phyloP scores from a whole-genome alignment of 1,140 invertebrate genomes.

The Tetramorium parvispinum region DNA sequence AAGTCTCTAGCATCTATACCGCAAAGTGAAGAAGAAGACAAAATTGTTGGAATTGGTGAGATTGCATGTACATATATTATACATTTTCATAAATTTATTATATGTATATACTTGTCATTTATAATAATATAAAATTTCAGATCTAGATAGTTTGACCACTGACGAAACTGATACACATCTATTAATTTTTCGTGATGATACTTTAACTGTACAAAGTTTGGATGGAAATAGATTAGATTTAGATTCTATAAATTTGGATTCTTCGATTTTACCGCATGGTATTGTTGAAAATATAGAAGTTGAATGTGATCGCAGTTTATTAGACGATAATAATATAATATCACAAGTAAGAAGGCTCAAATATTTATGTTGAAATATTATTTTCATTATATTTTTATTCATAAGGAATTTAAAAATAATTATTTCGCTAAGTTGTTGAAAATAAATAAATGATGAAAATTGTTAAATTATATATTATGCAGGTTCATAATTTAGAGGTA shows the following conservation, averaged over 20 bases:
- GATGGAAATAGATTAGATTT: slow-evolving; percentile 79
- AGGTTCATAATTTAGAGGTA: slow-evolving; percentile 81
- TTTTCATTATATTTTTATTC: neutral
- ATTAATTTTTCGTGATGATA: slow-evolving; percentile 82
- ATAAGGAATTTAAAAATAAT: slow-evolving; percentile 3
- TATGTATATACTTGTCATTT: neutral
- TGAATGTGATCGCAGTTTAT: slow-evolving; percentile 75
- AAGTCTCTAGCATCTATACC: slow-evolving; percentile 74
- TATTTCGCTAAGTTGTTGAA: neutral
- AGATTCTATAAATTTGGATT: slow-evolving; percentile 80
- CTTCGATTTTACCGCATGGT: slow-evolving; percentile 75
- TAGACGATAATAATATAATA: slow-evolving; percentile 79
- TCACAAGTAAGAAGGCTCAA: slow-evolving; percentile 73
- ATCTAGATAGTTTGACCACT: slow-evolving; percentile 79
- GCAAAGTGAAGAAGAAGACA: slow-evolving; percentile 77
- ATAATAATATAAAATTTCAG: slow-evolving; percentile 70
- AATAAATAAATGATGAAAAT: neutral
- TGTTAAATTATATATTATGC: slow-evolving; percentile 21
- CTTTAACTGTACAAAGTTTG: slow-evolving; percentile 79
- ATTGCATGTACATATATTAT: neutral
- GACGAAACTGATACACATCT: slow-evolving; percentile 81
- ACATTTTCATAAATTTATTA: neutral
- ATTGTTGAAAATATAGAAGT: slow-evolving; percentile 80
- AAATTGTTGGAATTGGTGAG: slow-evolving; percentile 82
- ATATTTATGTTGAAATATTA: neutral